Evolutionary conservation across 2,888 invertebrate species (phyloP).

Genomic region (Apotomis betuletana): DNA sequence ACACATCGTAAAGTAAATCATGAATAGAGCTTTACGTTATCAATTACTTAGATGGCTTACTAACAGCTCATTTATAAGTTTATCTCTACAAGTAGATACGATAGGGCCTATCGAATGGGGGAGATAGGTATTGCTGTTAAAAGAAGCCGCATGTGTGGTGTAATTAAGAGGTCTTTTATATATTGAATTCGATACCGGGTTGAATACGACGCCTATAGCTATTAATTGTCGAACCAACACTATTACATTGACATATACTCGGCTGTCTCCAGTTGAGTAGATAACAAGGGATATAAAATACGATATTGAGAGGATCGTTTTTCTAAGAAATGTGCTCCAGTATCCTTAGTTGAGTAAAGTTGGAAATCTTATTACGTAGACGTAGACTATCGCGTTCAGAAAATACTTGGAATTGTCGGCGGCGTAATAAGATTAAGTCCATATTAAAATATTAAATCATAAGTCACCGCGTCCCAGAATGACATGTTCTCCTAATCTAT

Average conservation of each 20-base stretch:
- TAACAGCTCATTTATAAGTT: constrained; percentile 42
- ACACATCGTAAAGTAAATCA: constrained; percentile 53
- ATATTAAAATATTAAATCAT: background rate
- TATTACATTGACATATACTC: constrained; percentile 22
- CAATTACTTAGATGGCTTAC: constrained; percentile 49
- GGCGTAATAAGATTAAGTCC: background rate
- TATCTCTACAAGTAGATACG: constrained; percentile 31
- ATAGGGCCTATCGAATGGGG: constrained; percentile 22
- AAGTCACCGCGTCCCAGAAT: background rate
- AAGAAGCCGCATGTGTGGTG: constrained; percentile 39
- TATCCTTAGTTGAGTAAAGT: background rate
- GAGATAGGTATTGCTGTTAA: constrained; percentile 33
- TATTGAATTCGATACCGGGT: constrained; percentile 25
- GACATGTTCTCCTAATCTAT: constrained; percentile 8
- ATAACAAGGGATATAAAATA: constrained; percentile 25
- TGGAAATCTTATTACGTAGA: constrained; percentile 1
- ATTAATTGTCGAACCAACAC: constrained; percentile 13
- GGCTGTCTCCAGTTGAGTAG: constrained; percentile 14
- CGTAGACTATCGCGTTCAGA: constrained; percentile 11
- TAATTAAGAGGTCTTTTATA: constrained; percentile 43
- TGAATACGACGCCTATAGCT: constrained; percentile 37
- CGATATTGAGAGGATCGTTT: background rate
- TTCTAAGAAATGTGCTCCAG: background rate
- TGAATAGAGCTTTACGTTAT: constrained; percentile 48
- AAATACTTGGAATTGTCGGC: constrained; percentile 11